Evolutionary conservation across 2,113 vertebrate species (phyloP).

Genomic region (Cnemophilus loriae): DNA sequence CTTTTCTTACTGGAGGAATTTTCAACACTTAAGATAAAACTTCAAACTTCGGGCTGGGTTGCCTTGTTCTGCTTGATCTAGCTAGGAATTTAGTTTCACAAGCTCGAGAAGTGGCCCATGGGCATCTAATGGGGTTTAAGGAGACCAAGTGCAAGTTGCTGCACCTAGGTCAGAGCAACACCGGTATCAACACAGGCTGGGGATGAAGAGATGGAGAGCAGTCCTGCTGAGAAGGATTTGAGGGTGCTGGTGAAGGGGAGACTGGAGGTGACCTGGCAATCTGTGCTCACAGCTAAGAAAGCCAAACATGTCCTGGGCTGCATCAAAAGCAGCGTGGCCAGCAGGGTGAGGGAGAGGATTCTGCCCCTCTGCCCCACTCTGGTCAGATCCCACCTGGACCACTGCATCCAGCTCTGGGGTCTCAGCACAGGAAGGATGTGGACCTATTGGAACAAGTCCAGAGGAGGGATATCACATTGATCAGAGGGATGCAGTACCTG

Average conservation of each 20-base stretch:
- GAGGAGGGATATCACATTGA: accelerated
- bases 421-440: too few species aligned
- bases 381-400: accelerated
- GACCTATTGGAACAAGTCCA: accelerated
- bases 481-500: neutral
- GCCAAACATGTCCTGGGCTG: neutral
- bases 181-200: neutral
- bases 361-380: neutral
- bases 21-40: neutral
- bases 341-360: accelerated
- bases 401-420: neutral
- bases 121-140: neutral
- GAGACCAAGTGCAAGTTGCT: neutral
- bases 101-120: neutral
- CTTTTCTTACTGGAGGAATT: neutral
- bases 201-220: neutral
- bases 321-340: accelerated
- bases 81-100: neutral
- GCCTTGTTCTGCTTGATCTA: neutral
- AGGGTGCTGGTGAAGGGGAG: too few species aligned
- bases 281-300: neutral
- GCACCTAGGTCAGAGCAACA: too few species aligned
- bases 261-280: too few species aligned
- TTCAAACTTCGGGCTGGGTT: neutral
- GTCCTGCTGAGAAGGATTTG: neutral